These are phyloP conservation scores for Dermolepida albohirtum DNA, from an alignment of 2,888 invertebrate species.

Conservation along the genomic window DNA sequence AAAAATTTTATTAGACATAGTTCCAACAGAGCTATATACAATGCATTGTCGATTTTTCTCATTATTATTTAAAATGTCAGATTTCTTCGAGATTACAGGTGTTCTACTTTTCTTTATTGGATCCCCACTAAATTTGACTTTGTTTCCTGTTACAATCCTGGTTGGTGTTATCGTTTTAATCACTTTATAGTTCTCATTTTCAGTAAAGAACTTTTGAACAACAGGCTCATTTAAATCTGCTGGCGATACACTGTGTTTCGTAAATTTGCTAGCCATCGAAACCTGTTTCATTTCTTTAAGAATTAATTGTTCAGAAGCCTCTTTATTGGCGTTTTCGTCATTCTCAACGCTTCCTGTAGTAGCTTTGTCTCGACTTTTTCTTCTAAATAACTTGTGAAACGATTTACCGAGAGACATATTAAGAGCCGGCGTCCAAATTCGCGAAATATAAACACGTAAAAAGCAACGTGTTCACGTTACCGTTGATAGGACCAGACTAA, in stretches of 20 bases:
- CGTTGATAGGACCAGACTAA: slow-evolving; percentile 22
- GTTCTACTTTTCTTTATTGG: slow-evolving; percentile 3
- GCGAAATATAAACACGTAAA: background rate
- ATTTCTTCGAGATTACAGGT: slow-evolving; percentile 18
- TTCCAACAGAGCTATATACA: background rate
- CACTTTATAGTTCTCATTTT: slow-evolving; percentile 8
- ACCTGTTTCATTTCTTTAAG: slow-evolving; percentile 37
- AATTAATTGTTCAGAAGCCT: slow-evolving; percentile 12
- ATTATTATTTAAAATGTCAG: slow-evolving; percentile 26
- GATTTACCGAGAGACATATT: slow-evolving; percentile 28
- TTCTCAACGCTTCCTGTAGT: background rate
- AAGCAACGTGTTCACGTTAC: slow-evolving; percentile 18
- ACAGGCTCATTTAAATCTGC: slow-evolving; percentile 43
- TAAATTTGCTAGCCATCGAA: slow-evolving; percentile 37
- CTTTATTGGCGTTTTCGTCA: slow-evolving; percentile 14
- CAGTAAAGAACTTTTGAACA: slow-evolving; percentile 15
- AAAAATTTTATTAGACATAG: slow-evolving; percentile 20
- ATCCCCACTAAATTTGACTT: slow-evolving; percentile 11
- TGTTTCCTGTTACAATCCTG: background rate
- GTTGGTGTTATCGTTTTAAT: background rate
- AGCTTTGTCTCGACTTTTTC: slow-evolving; percentile 13
- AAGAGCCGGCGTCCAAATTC: background rate
- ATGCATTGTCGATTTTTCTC: background rate
- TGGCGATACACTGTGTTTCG: slow-evolving; percentile 52
- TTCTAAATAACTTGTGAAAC: slow-evolving; percentile 25